Evolutionary conservation across 1,140 invertebrate species (phyloP), one percentile per base, ranked within the genome.

Genomic region (Caenorhabditis remanei): DNA sequence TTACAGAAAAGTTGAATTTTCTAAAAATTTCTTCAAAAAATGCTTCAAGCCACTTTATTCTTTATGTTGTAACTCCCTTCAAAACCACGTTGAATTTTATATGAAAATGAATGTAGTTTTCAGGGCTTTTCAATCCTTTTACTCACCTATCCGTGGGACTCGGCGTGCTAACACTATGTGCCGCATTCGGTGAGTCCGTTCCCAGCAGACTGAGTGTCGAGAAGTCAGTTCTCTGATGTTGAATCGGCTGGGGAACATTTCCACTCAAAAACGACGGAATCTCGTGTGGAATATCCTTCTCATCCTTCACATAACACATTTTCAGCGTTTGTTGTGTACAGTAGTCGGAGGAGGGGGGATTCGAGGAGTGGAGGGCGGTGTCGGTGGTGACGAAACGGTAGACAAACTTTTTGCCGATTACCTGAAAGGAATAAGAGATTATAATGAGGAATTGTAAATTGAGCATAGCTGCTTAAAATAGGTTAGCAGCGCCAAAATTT

Each of bases 401-500:
- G 21, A 93, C 92, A 82, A 93, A 92, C 85, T 92, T 92, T 82
- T 92, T 92, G 16, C 92, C 92, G 84, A 86, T 92, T 24, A 88
- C 85, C 85, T 86, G 85, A 2, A 75, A 65, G 24, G 0, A 4
- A 14, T 46, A n/a, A 21, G 19, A 21, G 8, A n/a, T 58, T 19
- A 16, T 9, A 14, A 3, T 53, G 11, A 53, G 50, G n/a, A n/a
- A n/a, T n/a, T n/a, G n/a, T n/a, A n/a, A n/a, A n/a, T n/a, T n/a
- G n/a, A n/a, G n/a, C n/a, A n/a, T n/a, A n/a, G n/a, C n/a, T n/a
- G n/a, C n/a, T n/a, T n/a, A n/a, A n/a, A n/a, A n/a, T n/a, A n/a
- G n/a, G n/a, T n/a, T n/a, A n/a, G n/a, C n/a, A n/a, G n/a, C n/a
- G n/a, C n/a, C n/a, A n/a, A n/a, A n/a, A n/a, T n/a, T n/a, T n/a